Percentiles rank a stretch among this genome's conserved stretches.
phyloP scores from a whole-genome alignment of 1,140 invertebrate genomes.

The Panagrolaimus sp. region DNA sequence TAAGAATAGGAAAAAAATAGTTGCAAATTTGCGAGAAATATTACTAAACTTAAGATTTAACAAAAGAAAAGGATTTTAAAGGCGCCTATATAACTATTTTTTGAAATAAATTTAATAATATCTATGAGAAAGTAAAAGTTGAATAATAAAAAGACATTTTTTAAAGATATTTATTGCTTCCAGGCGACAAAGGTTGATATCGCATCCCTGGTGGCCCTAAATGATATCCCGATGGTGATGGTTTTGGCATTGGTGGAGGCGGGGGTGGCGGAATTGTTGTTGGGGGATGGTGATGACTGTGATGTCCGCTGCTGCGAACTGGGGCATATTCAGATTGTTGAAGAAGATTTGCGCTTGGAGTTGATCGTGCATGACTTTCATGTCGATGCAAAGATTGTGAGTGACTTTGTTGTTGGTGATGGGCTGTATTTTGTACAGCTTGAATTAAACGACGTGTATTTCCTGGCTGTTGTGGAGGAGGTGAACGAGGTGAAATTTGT shows the following conservation, averaged over 20 bases:
- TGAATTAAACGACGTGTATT: slow-evolving; percentile 41
- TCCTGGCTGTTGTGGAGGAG: slow-evolving; percentile 31
- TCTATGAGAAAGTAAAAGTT: not conserved
- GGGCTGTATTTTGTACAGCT: slow-evolving; percentile 33
- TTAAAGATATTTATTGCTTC: slow-evolving; percentile 17
- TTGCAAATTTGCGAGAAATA: no score
- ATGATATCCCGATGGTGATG: slow-evolving; percentile 11
- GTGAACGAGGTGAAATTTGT: slow-evolving; percentile 26
- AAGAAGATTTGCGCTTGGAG: not conserved
- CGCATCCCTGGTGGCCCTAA: slow-evolving; percentile 3
- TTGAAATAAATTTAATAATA: slow-evolving; percentile 8
- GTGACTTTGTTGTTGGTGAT: not conserved
- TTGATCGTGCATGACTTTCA: slow-evolving; percentile 12
- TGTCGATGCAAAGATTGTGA: not conserved
- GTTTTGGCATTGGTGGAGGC: slow-evolving; percentile 18
- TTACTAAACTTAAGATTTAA: no score
- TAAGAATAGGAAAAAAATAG: slow-evolving; percentile 6
- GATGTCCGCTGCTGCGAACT: not conserved
- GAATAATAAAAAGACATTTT: not conserved
- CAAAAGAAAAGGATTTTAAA: no score
- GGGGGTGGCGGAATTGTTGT: slow-evolving; percentile 1
- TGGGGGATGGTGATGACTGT: no score
- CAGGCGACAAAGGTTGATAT: slow-evolving; percentile 12
- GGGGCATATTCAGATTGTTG: slow-evolving; percentile 13
- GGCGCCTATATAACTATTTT: no score